Conservation (phyloP, 2,888 invertebrate species). For the Zhuqinia jingwanae region DNA sequence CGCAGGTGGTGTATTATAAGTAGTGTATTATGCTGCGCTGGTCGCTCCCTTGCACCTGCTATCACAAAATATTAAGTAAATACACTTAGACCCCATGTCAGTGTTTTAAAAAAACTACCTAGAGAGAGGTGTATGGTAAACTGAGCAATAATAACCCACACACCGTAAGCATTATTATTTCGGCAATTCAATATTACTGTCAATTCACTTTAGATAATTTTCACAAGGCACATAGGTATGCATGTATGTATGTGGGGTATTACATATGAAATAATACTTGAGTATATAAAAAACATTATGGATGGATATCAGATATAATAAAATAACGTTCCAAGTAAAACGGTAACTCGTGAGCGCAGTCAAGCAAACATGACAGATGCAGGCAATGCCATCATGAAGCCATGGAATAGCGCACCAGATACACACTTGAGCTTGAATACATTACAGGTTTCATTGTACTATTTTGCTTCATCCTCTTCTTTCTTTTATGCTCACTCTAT, state of each 20-base stretch:
- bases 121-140: no score
- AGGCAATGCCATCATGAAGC: slow-evolving; percentile 60
- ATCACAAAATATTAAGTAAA: slow-evolving; percentile 8
- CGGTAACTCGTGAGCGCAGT: slow-evolving; percentile 55
- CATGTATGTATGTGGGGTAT: no score
- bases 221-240: slow-evolving; percentile 28
- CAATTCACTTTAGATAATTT: slow-evolving; percentile 40
- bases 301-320: no score
- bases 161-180: slow-evolving; percentile 20
- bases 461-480: slow-evolving; percentile 24
- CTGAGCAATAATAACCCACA: slow-evolving; percentile 28
- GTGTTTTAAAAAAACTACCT: no score
- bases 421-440: slow-evolving; percentile 43
- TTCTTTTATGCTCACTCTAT: no score
- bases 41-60: slow-evolving; percentile 24
- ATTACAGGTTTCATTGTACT: slow-evolving; percentile 54
- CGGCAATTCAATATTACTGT: slow-evolving; percentile 38
- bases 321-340: slow-evolving; percentile 26
- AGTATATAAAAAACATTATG: no score
- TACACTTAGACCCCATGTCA: background rate
- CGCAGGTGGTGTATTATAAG: slow-evolving; percentile 18
- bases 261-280: no score
- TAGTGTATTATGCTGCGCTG: slow-evolving; percentile 5
- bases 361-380: slow-evolving; percentile 68
- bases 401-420: slow-evolving; percentile 46